phyloP scores from a whole-genome alignment of 92 coral and sea anemone species.

The Ricordea florida region DNA sequence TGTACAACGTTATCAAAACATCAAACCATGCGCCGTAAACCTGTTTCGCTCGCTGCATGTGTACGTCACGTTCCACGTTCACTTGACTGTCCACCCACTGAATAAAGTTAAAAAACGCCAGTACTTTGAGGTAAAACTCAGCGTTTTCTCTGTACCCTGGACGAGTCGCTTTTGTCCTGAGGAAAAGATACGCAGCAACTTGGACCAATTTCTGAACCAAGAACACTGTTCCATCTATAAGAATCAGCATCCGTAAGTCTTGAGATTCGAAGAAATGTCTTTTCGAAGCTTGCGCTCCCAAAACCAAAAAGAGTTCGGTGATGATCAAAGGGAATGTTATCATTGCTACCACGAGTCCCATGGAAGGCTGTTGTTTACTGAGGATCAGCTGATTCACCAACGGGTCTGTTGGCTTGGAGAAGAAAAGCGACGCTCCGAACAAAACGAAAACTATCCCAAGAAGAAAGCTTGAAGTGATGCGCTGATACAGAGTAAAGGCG shows the following conservation, averaged over 20 bases:
- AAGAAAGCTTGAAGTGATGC: slow-evolving; percentile 27
- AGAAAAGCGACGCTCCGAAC: slow-evolving; percentile 48
- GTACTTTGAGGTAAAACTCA: slow-evolving; percentile 58
- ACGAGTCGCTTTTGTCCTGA: slow-evolving; percentile 29
- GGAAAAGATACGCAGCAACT: slow-evolving; percentile 33
- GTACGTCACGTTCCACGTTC: slow-evolving; percentile 22
- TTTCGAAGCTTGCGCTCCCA: neutral
- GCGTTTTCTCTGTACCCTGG: slow-evolving; percentile 37
- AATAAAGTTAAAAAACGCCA: slow-evolving; percentile 75
- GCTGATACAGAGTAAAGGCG: slow-evolving; percentile 16
- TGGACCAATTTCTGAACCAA: slow-evolving; percentile 62
- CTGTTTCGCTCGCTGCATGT: neutral
- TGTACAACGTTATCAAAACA: slow-evolving; percentile 24
- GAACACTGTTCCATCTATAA: neutral
- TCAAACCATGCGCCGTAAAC: slow-evolving; percentile 40
- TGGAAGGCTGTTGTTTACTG: slow-evolving; percentile 60
- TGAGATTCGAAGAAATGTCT: neutral
- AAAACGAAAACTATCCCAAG: slow-evolving; percentile 46
- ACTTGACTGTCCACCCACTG: slow-evolving; percentile 66
- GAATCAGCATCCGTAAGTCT: neutral
- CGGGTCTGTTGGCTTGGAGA: slow-evolving; percentile 27
- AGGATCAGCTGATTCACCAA: slow-evolving; percentile 10
- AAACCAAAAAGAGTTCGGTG: slow-evolving; percentile 42
- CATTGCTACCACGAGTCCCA: slow-evolving; percentile 48
- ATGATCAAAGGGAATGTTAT: slow-evolving; percentile 50